Conservation (phyloP, 2,888 invertebrate species). For the Baronia brevicornis region DNA sequence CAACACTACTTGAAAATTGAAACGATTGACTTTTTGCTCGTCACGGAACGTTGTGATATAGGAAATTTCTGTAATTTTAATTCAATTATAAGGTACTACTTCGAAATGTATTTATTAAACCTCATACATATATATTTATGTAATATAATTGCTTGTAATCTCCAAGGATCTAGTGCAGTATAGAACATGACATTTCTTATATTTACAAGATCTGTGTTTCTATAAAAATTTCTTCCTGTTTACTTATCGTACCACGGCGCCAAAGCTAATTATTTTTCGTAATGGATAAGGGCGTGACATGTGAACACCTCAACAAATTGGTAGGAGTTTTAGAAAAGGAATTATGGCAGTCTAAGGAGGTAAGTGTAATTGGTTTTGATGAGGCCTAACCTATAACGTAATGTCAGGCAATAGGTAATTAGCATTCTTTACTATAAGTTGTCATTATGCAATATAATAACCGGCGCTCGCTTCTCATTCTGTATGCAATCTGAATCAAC, state of each 20-base stretch:
- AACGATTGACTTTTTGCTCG: conserved; percentile 67
- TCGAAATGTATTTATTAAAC: conserved; percentile 49
- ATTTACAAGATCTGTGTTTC: conserved; percentile 30
- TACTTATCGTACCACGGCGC: conserved; percentile 32
- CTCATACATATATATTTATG: conserved; percentile 25
- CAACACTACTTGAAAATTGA: conserved; percentile 14
- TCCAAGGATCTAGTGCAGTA: conserved; percentile 29
- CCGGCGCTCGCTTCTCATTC: conserved; percentile 5
- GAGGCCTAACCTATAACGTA: conserved; percentile 57
- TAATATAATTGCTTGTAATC: conserved; percentile 20
- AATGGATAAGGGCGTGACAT: conserved; percentile 68
- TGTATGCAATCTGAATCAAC: conserved; percentile 7
- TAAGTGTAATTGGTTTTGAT: conserved; percentile 31
- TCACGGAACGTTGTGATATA: conserved; percentile 65
- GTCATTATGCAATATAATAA: conserved; percentile 48
- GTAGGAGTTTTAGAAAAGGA: conserved; percentile 54
- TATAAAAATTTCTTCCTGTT: conserved; percentile 43
- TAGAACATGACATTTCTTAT: conserved; percentile 45
- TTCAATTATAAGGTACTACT: conserved; percentile 50
- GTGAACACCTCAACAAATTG: conserved; percentile 66
- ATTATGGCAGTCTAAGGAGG: conserved; percentile 65
- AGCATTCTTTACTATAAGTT: conserved; percentile 44
- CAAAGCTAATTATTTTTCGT: conserved; percentile 33
- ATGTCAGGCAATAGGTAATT: conserved; percentile 42
- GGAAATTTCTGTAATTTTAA: conserved; percentile 68